Evolutionary conservation across 2,888 invertebrate species (phyloP), one percentile per base, ranked within the genome.

Genomic region (Listrodromus nycthemerus): DNA sequence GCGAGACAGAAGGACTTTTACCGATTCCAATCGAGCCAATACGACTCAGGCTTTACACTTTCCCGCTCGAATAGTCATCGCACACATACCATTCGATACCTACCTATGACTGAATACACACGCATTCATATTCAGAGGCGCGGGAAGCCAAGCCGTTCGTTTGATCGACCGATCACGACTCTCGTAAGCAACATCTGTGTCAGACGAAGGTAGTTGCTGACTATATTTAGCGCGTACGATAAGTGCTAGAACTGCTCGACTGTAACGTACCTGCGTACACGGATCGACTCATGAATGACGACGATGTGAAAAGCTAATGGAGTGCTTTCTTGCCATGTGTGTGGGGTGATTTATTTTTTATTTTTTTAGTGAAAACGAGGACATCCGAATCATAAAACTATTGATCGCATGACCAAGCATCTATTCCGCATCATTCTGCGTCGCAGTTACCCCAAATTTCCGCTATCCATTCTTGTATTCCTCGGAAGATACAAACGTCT

Each of bases 41-140:
- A 52, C 70, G 19, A 41, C 50, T 70, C 37, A 30, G 50, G 37
- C 65, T 16, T 70, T 30, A 37, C 71, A 74, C 71, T 76, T 81
- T 81, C 66, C 81, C 70, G 71, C 65, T 71, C 58, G 45, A 71
- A 76, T 76, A 58, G 4, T 24, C 70, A 63, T 5, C n/a, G 48
- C 5, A 24, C 45, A 58, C 37, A 10, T 74, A 27, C 13, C 27
- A n/a, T 16, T 3, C 5, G 19, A 41, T 80, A 65, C 41, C 33
- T 66, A 41, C 13, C 24, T 21, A 21, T 30, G 16, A 27, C 37
- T 21, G 24, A 24, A 16, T 10, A 45, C 52, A 58, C 16, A 24
- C 61, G 19, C 21, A 37, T 30, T 70, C 21, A 76, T 65, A 27
- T 33, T 77, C 70, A 33, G 10, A 58, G 58, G 71, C 70, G 50